A percentile compares a stretch with the other conserved stretches of the same genome.
phyloP scores from a whole-genome alignment of 2,797 vertebrate genomes.

The Anguilla marmorata region DNA sequence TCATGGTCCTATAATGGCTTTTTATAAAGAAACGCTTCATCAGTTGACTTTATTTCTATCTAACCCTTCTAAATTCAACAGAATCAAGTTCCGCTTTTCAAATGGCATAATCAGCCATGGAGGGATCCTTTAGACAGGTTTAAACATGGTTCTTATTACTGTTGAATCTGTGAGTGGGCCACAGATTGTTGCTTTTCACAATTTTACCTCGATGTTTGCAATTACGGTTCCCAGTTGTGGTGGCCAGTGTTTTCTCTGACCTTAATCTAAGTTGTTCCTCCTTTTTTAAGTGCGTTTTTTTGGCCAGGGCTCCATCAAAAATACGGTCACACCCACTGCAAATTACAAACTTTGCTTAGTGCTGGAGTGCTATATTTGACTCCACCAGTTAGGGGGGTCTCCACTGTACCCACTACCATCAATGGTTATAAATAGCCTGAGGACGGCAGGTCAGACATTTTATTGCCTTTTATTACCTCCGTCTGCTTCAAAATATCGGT shows the following conservation, averaged over 20 bases:
- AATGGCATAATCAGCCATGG: background rate
- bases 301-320: background rate
- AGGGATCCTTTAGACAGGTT: conserved; percentile 10
- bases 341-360: conserved; percentile 54
- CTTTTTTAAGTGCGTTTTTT: background rate
- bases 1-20: background rate
- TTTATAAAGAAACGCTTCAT: background rate
- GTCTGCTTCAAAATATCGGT: background rate
- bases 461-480: background rate
- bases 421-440: conserved; percentile 33
- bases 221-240: background rate
- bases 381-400: conserved; percentile 31
- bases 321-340: conserved; percentile 46
- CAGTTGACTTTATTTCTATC: background rate
- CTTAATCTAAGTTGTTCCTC: background rate
- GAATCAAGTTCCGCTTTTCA: background rate
- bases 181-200: background rate
- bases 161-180: background rate
- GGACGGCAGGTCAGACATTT: background rate
- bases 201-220: background rate
- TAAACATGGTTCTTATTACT: background rate
- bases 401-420: conserved; percentile 44
- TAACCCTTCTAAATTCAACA: background rate
- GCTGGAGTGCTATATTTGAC: conserved; percentile 40
- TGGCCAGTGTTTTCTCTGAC: background rate